phyloP scores from a whole-genome alignment of 2,113 vertebrate genomes.

The Leptobrachium ailaonicum region DNA sequence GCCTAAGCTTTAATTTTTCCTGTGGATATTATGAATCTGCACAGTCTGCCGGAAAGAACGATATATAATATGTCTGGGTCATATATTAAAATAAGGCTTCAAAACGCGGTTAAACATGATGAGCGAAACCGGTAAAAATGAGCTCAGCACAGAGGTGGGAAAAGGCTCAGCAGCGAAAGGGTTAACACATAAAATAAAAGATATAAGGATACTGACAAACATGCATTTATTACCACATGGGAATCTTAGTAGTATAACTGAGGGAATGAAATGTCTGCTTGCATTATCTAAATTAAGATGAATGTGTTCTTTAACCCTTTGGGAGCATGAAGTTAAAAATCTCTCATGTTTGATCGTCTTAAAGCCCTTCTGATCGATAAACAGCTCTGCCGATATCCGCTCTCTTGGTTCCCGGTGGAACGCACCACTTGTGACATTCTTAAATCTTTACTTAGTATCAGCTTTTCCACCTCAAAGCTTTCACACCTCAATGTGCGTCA shows the following conservation, averaged over 20 bases:
- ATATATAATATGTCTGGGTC: too few species aligned
- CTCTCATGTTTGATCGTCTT: background rate
- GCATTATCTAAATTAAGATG: conserved; percentile 17
- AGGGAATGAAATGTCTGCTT: conserved; percentile 3
- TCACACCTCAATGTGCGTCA: background rate
- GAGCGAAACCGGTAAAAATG: too few species aligned
- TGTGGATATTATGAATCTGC: too few species aligned
- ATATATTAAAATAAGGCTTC: too few species aligned
- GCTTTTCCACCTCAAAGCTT: background rate
- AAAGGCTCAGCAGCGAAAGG: too few species aligned
- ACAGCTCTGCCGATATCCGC: background rate
- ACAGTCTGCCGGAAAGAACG: too few species aligned
- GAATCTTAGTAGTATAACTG: background rate
- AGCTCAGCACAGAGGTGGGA: too few species aligned
- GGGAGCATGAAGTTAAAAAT: background rate
- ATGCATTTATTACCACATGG: too few species aligned
- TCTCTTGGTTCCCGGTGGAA: background rate
- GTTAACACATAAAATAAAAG: too few species aligned
- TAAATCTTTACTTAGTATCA: background rate
- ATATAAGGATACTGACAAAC: too few species aligned
- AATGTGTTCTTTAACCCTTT: conserved; percentile 5
- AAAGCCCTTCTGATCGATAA: background rate
- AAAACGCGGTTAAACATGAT: too few species aligned
- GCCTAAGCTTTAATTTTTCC: too few species aligned
- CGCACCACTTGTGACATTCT: background rate